Evolutionary conservation across 2,797 vertebrate species (phyloP), one percentile per base, ranked within the genome.

Genomic region (Pelodytes ibericus): DNA sequence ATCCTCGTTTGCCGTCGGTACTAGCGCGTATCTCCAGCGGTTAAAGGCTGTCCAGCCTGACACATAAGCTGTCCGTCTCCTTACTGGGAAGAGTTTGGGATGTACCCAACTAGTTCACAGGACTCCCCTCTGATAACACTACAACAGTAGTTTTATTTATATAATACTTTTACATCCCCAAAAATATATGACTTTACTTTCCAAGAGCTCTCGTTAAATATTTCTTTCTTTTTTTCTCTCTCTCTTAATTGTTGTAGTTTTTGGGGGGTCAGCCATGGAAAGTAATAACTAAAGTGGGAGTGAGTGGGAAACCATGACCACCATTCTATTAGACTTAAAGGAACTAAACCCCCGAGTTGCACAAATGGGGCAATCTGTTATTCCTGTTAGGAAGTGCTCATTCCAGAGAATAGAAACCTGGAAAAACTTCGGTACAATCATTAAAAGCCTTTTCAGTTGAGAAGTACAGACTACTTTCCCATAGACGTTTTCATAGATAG

Each of bases 401-500:
- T 24, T 65, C 15, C 63, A 65, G 39, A 65, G 41, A 15, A 29
- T 67, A 51, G 30, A 3, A 9, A 30, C 41, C 4, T 27, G 51
- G 33, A 0, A 71, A 74, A 80, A 61, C 70, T 8, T 82, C 72
- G n/a, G 68, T 81, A 16, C 3, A 58, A 79, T 76, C 77, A 58
- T 78, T 11, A 83, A 11, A 82, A 88, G 86, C 86, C 82, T 9
- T 81, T 81, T 84, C n/a, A n/a, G n/a, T n/a, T n/a, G n/a, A n/a
- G n/a, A n/a, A n/a, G n/a, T n/a, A n/a, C n/a, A n/a, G n/a, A n/a
- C n/a, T n/a, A n/a, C n/a, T n/a, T 77, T 79, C 56, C 82, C 82
- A 79, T 85, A 88, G 84, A 80, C 88, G 86, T 86, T 89, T 83
- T 89, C 76, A 75, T 71, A 49, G 25, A 41, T 64, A 22, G 22